These are phyloP conservation scores for Brachyhypopomus occidentalis DNA, from an alignment of 2,113 vertebrate genomes.

Conservation along the genomic window DNA sequence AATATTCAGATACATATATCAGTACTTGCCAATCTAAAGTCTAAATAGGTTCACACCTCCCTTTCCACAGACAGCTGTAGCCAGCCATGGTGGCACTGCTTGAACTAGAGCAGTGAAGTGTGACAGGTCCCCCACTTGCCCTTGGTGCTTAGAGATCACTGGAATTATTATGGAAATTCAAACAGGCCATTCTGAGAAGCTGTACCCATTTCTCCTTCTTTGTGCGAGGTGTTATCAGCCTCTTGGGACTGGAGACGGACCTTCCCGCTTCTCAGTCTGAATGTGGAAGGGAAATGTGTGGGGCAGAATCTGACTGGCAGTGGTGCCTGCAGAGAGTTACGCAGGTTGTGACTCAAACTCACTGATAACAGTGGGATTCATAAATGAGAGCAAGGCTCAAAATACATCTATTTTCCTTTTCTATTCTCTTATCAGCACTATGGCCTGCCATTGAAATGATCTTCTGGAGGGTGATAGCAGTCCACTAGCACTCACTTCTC, in stretches of 20 bases:
- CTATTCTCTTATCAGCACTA: conserved; percentile 70
- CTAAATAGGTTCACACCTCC: neutral
- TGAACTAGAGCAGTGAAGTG: conserved; percentile 27
- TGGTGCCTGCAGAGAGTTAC: conserved; percentile 71
- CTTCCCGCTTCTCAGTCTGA: conserved; percentile 54
- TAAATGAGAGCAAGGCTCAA: conserved; percentile 73
- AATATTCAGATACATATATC: too few relatives aligned
- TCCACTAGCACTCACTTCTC: conserved; percentile 64
- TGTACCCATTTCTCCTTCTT: conserved; percentile 33
- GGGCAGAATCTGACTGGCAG: conserved; percentile 65
- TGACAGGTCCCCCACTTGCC: conserved; percentile 34
- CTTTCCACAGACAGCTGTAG: neutral
- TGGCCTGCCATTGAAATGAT: conserved; percentile 69
- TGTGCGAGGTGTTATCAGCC: conserved; percentile 69
- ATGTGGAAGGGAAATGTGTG: conserved; percentile 56
- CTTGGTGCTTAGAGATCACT: conserved; percentile 53
- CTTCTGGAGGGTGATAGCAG: conserved; percentile 71
- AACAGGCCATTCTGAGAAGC: conserved; percentile 64
- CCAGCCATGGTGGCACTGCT: neutral
- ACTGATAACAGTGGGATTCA: conserved; percentile 74
- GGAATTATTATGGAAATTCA: conserved; percentile 68
- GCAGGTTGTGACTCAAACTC: conserved; percentile 72
- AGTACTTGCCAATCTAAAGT: neutral
- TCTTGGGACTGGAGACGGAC: conserved; percentile 55
- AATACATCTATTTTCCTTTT: conserved; percentile 74